Percentiles rank a stretch among this genome's conserved stretches.
Conservation (phyloP, 2,797 vertebrate genomes). For the Chromis chromis region DNA sequence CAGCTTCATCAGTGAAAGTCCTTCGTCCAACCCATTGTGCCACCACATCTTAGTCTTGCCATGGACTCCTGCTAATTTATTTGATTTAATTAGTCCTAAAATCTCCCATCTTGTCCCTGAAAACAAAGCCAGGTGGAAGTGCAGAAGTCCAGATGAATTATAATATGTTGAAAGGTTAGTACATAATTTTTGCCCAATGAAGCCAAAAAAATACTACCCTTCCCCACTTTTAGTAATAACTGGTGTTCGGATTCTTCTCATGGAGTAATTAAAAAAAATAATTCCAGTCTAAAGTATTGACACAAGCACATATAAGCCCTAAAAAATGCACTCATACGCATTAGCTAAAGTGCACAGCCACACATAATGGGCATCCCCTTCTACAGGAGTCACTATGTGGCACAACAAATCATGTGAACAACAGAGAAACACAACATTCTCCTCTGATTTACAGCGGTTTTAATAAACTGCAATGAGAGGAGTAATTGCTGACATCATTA, state of each 20-base stretch:
- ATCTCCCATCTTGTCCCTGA: no score
- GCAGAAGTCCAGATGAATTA: no score
- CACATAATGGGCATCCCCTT: conserved; percentile 16
- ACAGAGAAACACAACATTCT: conserved; percentile 10
- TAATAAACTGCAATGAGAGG: conserved; percentile 35
- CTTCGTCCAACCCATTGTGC: no score
- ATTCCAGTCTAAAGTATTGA: neutral
- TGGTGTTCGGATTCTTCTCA: neutral
- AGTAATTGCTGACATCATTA: conserved; percentile 46
- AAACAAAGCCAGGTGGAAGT: no score
- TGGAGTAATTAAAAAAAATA: neutral
- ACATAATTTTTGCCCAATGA: no score
- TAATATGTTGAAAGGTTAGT: no score
- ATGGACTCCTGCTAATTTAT: no score
- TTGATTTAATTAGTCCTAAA: no score
- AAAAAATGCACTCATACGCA: neutral
- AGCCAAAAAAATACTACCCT: no score
- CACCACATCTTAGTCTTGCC: no score
- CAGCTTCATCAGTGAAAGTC: no score
- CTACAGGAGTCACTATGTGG: conserved; percentile 14
- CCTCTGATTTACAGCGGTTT: conserved; percentile 36
- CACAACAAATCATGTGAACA: conserved; percentile 44
- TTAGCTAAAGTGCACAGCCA: conserved; percentile 6
- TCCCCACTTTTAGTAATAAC: no score
- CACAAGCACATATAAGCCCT: neutral